Conservation (phyloP, 2,888 invertebrate genomes). For the Antitype chi region DNA sequence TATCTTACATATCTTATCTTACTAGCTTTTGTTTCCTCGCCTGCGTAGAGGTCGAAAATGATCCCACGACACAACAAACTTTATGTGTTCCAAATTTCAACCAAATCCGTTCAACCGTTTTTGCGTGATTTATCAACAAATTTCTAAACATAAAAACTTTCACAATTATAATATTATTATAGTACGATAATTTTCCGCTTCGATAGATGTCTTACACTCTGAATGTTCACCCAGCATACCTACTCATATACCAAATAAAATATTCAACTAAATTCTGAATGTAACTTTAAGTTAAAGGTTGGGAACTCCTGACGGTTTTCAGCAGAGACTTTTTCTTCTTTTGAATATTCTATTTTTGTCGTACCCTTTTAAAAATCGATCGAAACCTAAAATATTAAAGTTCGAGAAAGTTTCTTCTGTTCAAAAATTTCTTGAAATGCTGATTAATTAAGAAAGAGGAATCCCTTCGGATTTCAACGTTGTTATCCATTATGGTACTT, state of each 20-base stretch:
- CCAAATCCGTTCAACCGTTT: too few species aligned
- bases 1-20: too few species aligned
- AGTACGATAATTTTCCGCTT: too few species aligned
- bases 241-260: background rate
- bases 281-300: background rate
- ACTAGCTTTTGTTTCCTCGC: too few species aligned
- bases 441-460: background rate
- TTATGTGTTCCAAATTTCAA: too few species aligned
- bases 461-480: background rate
- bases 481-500: background rate
- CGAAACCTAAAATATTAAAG: background rate
- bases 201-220: background rate
- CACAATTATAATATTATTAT: too few species aligned
- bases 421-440: background rate
- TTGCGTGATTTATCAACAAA: too few species aligned
- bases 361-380: slow-evolving; percentile 5
- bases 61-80: too few species aligned
- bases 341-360: background rate
- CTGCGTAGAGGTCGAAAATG: too few species aligned
- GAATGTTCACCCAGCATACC: background rate
- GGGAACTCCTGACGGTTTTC: too few species aligned
- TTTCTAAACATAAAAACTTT: too few species aligned
- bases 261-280: background rate
- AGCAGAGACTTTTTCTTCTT: background rate
- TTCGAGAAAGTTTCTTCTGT: background rate